Conservation (phyloP, 2,888 invertebrate species). For the Mesorhabditis spiculigera region DNA sequence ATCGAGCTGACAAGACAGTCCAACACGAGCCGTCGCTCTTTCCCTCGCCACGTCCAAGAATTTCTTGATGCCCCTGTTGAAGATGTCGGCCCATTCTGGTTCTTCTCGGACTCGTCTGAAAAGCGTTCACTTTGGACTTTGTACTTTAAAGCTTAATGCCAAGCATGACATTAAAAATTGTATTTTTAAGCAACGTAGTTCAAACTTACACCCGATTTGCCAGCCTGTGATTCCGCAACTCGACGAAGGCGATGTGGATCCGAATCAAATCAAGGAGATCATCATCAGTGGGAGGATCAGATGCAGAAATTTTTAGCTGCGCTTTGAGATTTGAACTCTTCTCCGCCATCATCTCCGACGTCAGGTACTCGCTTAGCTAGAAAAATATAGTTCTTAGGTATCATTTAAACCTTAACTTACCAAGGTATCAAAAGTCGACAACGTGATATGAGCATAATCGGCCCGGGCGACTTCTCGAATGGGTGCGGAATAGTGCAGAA, state of each 20-base stretch:
- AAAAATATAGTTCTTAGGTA: slow-evolving; percentile 12
- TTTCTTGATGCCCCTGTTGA: slow-evolving; percentile 80
- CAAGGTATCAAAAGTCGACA: slow-evolving; percentile 52
- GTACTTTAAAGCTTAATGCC: neutral
- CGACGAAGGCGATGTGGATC: slow-evolving; percentile 82
- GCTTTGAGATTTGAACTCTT: slow-evolving; percentile 45
- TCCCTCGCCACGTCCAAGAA: slow-evolving; percentile 85
- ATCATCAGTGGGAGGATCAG: slow-evolving; percentile 40
- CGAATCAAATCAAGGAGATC: slow-evolving; percentile 74
- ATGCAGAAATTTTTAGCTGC: slow-evolving; percentile 21
- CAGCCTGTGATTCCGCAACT: slow-evolving; percentile 68
- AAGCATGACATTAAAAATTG: neutral
- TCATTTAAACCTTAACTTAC: slow-evolving; percentile 18
- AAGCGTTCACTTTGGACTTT: slow-evolving; percentile 58
- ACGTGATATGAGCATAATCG: slow-evolving; percentile 49
- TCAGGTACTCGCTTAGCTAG: slow-evolving; percentile 50
- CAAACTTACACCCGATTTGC: slow-evolving; percentile 44
- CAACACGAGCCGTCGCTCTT: slow-evolving; percentile 63
- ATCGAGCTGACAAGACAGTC: slow-evolving; percentile 55
- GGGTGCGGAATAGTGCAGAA: slow-evolving; percentile 36
- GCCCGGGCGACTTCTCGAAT: slow-evolving; percentile 40
- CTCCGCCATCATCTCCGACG: slow-evolving; percentile 55
- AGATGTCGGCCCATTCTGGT: slow-evolving; percentile 60
- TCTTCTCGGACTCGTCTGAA: slow-evolving; percentile 39
- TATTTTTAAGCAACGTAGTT: neutral